phyloP scores from a whole-genome alignment of 2,797 vertebrate genomes.

The Scolopax rusticola region DNA sequence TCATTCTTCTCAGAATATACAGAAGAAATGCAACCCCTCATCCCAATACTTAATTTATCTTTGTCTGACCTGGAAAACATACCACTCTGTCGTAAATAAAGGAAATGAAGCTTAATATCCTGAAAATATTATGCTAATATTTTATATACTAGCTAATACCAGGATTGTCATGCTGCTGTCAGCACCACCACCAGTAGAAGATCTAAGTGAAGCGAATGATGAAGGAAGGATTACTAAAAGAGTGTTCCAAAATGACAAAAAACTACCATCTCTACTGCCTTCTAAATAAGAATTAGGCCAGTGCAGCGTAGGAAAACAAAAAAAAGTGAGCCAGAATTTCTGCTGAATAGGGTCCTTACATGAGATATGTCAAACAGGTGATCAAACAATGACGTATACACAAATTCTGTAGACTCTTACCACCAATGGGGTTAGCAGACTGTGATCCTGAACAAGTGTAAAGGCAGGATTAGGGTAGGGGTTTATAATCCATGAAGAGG shows the following conservation, averaged over 20 bases:
- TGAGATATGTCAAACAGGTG: constrained; percentile 74
- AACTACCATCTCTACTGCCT: background rate
- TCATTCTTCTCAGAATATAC: background rate
- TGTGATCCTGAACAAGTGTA: constrained; percentile 97
- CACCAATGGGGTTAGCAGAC: constrained; percentile 96
- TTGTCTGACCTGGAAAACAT: background rate
- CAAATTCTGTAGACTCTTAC: constrained; percentile 90
- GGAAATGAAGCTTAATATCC: background rate
- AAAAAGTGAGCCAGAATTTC: constrained; percentile 54
- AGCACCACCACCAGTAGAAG: background rate
- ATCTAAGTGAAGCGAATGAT: background rate
- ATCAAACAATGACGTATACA: constrained; percentile 78
- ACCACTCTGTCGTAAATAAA: accelerated
- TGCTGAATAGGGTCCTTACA: constrained; percentile 81
- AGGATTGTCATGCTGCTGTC: background rate
- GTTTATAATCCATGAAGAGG: constrained; percentile 84
- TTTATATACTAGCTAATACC: background rate
- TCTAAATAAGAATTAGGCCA: background rate
- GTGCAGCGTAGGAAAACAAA: background rate
- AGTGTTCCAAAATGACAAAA: background rate
- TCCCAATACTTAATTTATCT: background rate
- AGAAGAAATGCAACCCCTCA: background rate
- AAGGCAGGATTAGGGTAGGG: constrained; percentile 85
- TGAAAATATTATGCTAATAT: background rate
- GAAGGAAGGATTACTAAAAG: background rate